These are phyloP conservation scores for Drosophila gaucha DNA, from an alignment of 2,888 invertebrate genomes.

Conservation along the genomic window DNA sequence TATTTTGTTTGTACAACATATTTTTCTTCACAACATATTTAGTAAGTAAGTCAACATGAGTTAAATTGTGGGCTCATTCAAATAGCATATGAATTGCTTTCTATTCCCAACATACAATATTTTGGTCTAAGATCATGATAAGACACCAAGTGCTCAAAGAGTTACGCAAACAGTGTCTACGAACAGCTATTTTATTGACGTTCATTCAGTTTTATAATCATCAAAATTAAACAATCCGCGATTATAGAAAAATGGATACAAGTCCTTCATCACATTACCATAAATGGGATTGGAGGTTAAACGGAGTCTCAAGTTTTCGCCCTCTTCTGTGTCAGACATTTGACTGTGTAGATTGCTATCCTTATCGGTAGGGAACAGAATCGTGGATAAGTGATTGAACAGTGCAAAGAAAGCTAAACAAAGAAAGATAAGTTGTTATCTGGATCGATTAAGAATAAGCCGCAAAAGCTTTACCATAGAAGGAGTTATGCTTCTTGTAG, in stretches of 20 bases:
- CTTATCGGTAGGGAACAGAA: constrained; percentile 69
- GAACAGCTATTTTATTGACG: not conserved
- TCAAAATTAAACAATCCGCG: not conserved
- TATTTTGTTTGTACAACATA: too few species aligned
- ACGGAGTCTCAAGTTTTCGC: constrained; percentile 54
- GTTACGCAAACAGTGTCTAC: not conserved
- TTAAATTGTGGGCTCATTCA: too few species aligned
- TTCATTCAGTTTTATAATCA: not conserved
- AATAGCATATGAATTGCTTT: too few species aligned
- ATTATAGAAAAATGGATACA: constrained; percentile 2
- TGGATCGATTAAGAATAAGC: accelerated
- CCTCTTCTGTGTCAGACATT: constrained; percentile 47
- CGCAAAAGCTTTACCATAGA: constrained; percentile 51
- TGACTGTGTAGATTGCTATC: constrained; percentile 62
- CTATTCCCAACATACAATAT: too few species aligned
- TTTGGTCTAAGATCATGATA: too few species aligned
- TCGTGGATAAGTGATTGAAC: constrained; percentile 52
- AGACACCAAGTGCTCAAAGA: not conserved
- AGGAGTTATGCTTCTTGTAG: constrained; percentile 62
- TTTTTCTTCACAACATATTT: too few species aligned
- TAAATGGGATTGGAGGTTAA: constrained; percentile 63
- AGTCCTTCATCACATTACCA: constrained; percentile 65
- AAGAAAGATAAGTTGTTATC: not conserved
- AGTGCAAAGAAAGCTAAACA: constrained; percentile 60
- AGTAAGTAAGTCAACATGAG: too few species aligned